Conservation (phyloP, 2,888 invertebrate species). For the Mayetiola destructor region DNA sequence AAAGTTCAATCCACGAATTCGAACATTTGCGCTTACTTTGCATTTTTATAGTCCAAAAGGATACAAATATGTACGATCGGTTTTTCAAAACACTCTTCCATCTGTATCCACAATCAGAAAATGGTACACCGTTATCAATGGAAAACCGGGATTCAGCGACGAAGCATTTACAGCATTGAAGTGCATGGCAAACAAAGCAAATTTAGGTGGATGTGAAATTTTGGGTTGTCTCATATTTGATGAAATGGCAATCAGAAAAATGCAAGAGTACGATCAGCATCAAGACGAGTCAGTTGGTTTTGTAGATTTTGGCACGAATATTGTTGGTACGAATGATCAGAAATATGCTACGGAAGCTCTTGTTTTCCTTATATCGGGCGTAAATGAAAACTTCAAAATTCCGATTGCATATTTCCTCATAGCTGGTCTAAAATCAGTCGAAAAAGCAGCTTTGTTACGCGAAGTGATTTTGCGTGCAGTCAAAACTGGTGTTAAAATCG, state of each 20-base stretch:
- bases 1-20: too few relatives aligned
- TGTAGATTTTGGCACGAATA: neutral
- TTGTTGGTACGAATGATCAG: too few relatives aligned
- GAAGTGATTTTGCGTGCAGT: neutral
- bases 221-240: neutral
- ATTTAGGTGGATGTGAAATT: neutral
- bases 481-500: neutral
- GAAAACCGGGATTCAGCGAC: neutral
- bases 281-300: neutral
- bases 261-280: neutral
- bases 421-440: neutral
- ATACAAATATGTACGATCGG: neutral
- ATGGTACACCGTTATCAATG: neutral
- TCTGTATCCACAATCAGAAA: neutral
- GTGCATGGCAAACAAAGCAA: neutral
- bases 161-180: neutral
- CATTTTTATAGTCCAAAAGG: neutral
- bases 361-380: neutral
- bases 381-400: neutral
- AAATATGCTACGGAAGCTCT: neutral
- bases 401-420: neutral
- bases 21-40: too few relatives aligned
- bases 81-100: neutral
- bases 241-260: neutral
- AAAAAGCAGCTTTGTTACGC: neutral